Conservation (phyloP, 2,113 vertebrate species). For the Cephalopholis sonnerati region DNA sequence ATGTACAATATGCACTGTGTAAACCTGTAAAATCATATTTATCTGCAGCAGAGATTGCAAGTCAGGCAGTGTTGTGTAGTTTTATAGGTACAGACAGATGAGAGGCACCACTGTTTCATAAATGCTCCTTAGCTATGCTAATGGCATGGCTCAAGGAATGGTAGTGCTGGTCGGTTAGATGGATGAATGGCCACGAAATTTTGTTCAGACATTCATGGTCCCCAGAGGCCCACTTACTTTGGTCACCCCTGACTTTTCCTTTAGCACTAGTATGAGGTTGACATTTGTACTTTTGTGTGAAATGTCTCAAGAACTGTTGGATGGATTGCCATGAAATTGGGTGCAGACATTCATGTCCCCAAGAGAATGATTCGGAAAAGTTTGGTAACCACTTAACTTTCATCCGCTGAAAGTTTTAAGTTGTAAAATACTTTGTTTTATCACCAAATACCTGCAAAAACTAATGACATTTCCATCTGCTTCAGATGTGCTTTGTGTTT, state of each 20-base stretch:
- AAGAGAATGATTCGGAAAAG: background rate
- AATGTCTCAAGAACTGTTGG: background rate
- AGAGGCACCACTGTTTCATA: background rate
- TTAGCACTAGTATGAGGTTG: background rate
- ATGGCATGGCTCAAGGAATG: background rate
- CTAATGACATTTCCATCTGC: background rate
- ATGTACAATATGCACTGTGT: background rate
- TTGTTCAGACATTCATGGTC: background rate
- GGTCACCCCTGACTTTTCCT: background rate
- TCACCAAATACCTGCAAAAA: background rate
- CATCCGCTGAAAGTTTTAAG: background rate
- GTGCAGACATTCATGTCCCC: background rate
- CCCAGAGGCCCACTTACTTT: background rate
- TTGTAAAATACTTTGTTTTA: background rate
- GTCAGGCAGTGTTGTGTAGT: background rate
- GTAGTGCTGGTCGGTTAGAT: background rate
- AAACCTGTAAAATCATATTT: conserved; percentile 17
- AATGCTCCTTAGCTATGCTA: background rate
- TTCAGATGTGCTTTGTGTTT: background rate
- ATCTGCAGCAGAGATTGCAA: background rate
- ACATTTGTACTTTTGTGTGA: background rate
- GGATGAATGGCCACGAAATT: background rate
- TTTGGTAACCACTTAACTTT: background rate
- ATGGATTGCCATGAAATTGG: background rate
- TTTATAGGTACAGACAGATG: background rate